These are phyloP conservation scores for Ictidomys tridecemlineatus DNA, from an alignment of 2,113 vertebrate genomes.

Conservation along the genomic window DNA sequence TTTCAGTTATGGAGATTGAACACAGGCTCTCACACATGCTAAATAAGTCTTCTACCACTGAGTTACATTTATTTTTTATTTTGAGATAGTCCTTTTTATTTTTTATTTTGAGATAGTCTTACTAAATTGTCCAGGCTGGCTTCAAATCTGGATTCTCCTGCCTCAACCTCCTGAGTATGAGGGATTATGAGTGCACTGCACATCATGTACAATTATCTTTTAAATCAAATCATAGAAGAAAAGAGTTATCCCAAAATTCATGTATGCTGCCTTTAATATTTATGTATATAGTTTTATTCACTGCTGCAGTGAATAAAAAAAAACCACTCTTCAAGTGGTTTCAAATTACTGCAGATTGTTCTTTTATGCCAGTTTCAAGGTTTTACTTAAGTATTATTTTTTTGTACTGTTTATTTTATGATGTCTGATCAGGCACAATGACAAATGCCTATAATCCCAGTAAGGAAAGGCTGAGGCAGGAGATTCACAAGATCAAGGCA, in stretches of 20 bases:
- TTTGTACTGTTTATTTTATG: background rate
- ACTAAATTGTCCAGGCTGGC: background rate
- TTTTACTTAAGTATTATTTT: background rate
- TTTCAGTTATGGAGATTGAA: background rate
- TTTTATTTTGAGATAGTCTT: background rate
- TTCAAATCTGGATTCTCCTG: background rate
- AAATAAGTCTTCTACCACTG: background rate
- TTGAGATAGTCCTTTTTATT: background rate
- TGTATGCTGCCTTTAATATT: background rate
- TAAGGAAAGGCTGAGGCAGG: too few species aligned
- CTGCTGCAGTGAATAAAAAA: too few species aligned
- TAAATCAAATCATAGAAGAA: background rate
- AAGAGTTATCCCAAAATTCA: background rate
- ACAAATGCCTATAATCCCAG: background rate
- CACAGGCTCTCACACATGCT: too few species aligned
- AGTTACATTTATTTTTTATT: background rate
- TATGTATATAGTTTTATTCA: background rate
- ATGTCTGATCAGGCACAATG: background rate
- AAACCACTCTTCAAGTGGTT: background rate
- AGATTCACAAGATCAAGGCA: too few species aligned
- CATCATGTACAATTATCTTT: background rate
- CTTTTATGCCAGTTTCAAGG: constrained; percentile 14
- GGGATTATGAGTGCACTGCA: background rate
- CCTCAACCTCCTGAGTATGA: background rate
- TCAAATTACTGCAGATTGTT: background rate